Evolutionary conservation across 2,113 vertebrate species (phyloP).

Genomic region (Odontophorus gujanensis): DNA sequence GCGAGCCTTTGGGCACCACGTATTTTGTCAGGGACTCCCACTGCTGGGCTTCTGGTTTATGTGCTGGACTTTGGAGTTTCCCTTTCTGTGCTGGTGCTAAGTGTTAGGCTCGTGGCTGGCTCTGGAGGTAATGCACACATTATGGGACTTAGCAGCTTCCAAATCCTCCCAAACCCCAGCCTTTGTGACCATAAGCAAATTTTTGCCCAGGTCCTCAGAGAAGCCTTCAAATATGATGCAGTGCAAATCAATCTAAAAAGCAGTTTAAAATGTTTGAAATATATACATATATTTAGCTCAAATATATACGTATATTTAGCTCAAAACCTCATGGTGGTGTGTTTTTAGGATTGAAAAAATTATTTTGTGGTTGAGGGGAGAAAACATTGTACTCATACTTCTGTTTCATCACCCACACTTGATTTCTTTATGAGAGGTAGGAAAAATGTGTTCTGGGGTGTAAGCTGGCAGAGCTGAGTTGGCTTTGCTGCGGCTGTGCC

Average conservation of each 20-base stretch:
- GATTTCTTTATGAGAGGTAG: neutral
- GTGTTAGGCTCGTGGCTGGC: neutral
- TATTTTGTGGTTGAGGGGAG: neutral
- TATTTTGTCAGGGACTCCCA: neutral
- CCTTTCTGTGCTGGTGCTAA: neutral
- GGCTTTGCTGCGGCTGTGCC: neutral
- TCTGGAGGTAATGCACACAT: neutral
- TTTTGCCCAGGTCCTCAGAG: neutral
- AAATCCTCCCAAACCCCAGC: neutral
- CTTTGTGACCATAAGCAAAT: neutral
- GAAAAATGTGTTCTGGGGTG: constrained; percentile 3
- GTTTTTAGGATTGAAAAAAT: neutral
- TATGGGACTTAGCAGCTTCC: neutral
- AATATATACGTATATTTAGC: neutral
- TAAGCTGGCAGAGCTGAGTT: constrained; percentile 11
- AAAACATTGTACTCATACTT: constrained; percentile 2
- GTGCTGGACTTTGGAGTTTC: neutral
- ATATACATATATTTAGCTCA: no score
- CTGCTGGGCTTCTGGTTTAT: neutral
- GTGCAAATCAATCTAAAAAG: neutral
- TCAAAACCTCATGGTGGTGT: neutral
- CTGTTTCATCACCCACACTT: neutral
- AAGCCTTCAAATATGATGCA: neutral
- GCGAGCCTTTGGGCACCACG: neutral
- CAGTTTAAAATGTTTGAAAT: neutral